Evolutionary conservation across 2,888 invertebrate genomes (phyloP).

Genomic region (Patella ulyssiponensis): DNA sequence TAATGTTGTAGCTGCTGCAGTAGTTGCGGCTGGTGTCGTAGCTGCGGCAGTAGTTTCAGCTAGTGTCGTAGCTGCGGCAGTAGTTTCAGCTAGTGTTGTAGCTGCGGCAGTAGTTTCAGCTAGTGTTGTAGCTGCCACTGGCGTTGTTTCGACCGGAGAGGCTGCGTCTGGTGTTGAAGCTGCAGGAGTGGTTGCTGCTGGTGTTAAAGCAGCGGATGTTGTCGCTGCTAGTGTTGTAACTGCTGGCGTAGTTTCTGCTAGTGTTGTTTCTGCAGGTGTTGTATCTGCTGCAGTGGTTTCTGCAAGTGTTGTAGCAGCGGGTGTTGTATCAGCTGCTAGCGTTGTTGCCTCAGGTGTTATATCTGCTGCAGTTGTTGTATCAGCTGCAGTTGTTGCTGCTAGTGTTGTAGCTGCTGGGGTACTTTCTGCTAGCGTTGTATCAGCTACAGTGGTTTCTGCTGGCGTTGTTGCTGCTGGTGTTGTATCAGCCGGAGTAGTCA

Average conservation of each 20-base stretch:
- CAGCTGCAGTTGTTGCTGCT: background rate
- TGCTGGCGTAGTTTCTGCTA: background rate
- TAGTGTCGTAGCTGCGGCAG: background rate
- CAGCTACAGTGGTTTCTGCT: background rate
- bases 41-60: background rate
- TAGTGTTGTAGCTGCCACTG: too few species aligned
- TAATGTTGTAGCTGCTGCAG: background rate
- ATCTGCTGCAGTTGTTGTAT: too few species aligned
- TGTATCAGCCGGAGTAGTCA: background rate
- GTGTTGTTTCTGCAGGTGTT: background rate
- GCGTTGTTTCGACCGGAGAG: background rate
- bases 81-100: background rate
- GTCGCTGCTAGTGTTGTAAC: background rate
- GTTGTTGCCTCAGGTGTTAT: too few species aligned
- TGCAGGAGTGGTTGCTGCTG: background rate
- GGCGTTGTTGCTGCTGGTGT: background rate
- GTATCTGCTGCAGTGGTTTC: background rate
- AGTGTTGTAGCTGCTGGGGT: background rate
- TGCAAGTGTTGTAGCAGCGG: too few species aligned
- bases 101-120: background rate
- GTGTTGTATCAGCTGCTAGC: too few species aligned
- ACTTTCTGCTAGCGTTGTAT: background rate
- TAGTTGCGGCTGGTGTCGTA: conserved; percentile 6
- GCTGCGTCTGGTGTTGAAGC: background rate
- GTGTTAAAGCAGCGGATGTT: background rate